Base-by-base conservation (phyloP, 2,797 vertebrate species). In the Nyctalus aviator region DNA sequence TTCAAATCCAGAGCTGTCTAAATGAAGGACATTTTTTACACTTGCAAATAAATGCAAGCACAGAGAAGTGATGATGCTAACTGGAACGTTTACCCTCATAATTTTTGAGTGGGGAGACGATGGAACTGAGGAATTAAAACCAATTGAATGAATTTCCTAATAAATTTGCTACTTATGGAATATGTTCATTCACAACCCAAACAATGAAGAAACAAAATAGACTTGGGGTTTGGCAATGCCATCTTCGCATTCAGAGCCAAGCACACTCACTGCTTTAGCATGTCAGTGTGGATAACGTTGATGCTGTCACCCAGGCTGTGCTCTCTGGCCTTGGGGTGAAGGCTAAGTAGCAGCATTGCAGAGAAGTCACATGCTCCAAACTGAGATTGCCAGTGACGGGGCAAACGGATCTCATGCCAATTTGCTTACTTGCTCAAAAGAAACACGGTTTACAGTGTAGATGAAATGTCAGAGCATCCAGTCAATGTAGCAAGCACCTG, bases 221-320 rank as follows among this genome's bases (percentile, higher is more conserved):
- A 71, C 3, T 21, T 1, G 9, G n/a, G 53, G 32, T 25, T 66
- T n/a, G 35, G 14, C 4, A 9, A 37, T 7, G 41, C n/a, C 25
- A 23, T 15, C 3, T 18, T 20, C 30, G 21, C 44, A 41, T 53
- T 35, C 44, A 85, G 66, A 85, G 14, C 32, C 7, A 53, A 46
- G 50, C 12, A 4, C 12, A 9, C 9, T 4, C 14, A 62, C 14
- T 48, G 35, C 25, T 25, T 12, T 53, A 78, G 48, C 50, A n/a
- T 10, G 5, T 23, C 20, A 41, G 25, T 21, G 5, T 18, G 13
- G 59, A 2, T 17, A 35, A 4, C 37, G 32, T 21, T 77, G 20
- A 0, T 0, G 0, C 3, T 13, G 9, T 5, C 5, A n/a, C 5
- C 8, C 17, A 88, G 12, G 8, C 18, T 10, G 18, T 7, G 10